Conservation (phyloP, 2,888 invertebrate species). For the Nudaria mundana region DNA sequence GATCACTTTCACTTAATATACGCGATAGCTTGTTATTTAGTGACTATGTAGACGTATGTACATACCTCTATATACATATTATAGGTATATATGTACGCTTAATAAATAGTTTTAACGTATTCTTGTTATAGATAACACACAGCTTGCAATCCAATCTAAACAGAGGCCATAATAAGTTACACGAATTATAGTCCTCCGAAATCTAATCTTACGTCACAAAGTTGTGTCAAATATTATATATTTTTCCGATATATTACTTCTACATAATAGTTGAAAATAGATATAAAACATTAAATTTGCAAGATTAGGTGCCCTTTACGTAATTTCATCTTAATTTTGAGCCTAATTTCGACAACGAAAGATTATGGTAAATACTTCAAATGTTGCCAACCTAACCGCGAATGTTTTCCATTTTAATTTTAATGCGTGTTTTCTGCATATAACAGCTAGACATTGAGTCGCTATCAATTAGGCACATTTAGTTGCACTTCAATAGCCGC, state of each 20-base stretch:
- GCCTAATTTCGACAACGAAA: conserved; percentile 9
- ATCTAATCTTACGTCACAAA: conserved; percentile 12
- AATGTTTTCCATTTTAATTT: no score
- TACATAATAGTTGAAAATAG: no score
- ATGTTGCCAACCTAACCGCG: no score
- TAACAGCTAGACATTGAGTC: no score
- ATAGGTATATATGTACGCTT: conserved; percentile 48
- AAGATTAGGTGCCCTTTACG: no score
- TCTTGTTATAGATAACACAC: conserved; percentile 36
- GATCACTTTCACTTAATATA: conserved; percentile 50
- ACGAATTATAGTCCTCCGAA: conserved; percentile 33
- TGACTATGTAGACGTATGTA: conserved; percentile 64
- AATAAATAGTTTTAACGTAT: conserved; percentile 28
- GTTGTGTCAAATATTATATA: no score
- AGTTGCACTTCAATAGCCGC: no score
- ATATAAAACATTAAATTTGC: no score
- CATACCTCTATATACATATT: conserved; percentile 56
- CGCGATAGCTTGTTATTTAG: conserved; percentile 76
- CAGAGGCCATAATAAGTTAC: conserved; percentile 34
- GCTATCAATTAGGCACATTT: no score
- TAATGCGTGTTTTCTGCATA: no score
- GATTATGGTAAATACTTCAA: conserved; percentile 1
- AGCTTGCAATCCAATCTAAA: conserved; percentile 41
- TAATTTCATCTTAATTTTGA: background rate
- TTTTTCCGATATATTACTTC: no score